phyloP scores from a whole-genome alignment of 2,113 vertebrate genomes.

The Scartelaos histophorus region DNA sequence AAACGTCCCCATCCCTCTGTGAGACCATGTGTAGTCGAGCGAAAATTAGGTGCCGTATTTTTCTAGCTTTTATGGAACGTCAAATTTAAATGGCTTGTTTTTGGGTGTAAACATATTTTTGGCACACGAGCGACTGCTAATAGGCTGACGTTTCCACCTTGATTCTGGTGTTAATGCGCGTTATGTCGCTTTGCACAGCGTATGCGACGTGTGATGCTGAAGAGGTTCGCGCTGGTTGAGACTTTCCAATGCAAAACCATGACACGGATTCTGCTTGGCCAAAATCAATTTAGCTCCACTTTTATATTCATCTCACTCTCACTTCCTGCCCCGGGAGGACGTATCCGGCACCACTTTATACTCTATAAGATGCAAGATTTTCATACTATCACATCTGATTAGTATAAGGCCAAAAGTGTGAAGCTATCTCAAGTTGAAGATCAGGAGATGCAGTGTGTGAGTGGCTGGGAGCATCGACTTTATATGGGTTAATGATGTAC shows the following conservation, averaged over 20 bases:
- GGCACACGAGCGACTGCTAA: constrained; percentile 15
- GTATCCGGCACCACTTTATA: constrained; percentile 1
- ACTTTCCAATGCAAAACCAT: constrained; percentile 13
- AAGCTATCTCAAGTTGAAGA: not conserved
- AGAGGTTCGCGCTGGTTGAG: constrained; percentile 14
- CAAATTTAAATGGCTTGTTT: not conserved
- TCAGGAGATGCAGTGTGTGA: not conserved
- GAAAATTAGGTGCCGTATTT: not conserved
- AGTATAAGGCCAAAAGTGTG: not conserved
- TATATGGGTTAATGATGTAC: too few relatives aligned
- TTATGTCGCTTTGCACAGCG: not conserved
- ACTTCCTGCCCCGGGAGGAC: constrained; percentile 1
- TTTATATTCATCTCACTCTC: not conserved
- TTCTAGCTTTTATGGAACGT: not conserved
- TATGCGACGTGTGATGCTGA: constrained; percentile 28
- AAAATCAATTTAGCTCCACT: constrained; percentile 5
- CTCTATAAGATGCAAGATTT: constrained; percentile 12
- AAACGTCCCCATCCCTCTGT: constrained; percentile 34
- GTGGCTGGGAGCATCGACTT: not conserved
- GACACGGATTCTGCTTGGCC: constrained; percentile 2
- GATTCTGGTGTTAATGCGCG: not conserved
- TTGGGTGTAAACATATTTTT: not conserved
- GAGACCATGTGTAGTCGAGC: constrained; percentile 34
- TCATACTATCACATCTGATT: constrained; percentile 12
- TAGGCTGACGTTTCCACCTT: not conserved